A percentile compares a stretch with the other conserved stretches of the same genome.
Conservation (phyloP, 2,113 vertebrate species). For the Acanthisitta chloris region DNA sequence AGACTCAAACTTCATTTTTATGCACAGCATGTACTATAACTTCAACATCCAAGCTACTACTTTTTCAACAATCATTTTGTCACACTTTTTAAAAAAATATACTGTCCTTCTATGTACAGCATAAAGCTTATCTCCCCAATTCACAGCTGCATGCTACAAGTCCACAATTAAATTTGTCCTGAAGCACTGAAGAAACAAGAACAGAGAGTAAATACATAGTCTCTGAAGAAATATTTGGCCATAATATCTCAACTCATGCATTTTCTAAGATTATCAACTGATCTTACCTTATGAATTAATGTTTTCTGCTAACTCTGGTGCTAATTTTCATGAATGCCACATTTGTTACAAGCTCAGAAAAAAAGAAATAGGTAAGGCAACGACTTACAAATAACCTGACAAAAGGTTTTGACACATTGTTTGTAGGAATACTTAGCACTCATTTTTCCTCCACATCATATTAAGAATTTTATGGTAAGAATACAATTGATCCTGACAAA, state of each 20-base stretch:
- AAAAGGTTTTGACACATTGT: background rate
- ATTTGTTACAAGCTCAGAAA: background rate
- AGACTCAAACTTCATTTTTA: background rate
- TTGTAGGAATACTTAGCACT: background rate
- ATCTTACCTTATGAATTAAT: background rate
- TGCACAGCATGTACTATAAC: background rate
- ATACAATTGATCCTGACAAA: background rate
- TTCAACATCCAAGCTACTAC: background rate
- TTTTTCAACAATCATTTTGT: background rate
- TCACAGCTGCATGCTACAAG: background rate
- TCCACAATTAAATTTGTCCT: background rate
- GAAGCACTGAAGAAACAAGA: background rate
- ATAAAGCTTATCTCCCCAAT: background rate
- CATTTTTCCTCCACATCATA: background rate
- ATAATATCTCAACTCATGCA: background rate
- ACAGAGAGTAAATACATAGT: background rate
- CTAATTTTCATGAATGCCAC: background rate
- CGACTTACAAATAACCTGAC: background rate
- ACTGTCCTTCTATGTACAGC: background rate
- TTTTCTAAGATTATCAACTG: background rate
- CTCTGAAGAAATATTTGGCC: background rate
- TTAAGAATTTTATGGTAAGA: background rate
- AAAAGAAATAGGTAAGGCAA: background rate
- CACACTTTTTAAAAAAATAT: background rate
- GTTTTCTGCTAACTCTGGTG: background rate